A percentile compares a stretch with the other conserved stretches of the same genome.
These are phyloP conservation scores for Heliconius nattereri DNA, from an alignment of 1,140 invertebrate genomes.

Conservation along the genomic window DNA sequence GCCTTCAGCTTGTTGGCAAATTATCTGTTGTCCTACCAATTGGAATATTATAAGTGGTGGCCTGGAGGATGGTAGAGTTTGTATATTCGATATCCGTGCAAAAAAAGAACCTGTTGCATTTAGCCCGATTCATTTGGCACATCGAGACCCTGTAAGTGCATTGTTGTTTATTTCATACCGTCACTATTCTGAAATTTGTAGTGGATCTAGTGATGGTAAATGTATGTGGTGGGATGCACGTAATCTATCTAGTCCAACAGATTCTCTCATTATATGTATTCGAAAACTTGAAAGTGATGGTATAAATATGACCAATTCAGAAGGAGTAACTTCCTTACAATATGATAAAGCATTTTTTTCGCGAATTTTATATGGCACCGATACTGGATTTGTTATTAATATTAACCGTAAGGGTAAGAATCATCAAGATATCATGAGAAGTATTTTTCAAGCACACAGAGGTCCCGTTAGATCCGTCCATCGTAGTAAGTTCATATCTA, in stretches of 20 bases:
- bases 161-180: conserved; percentile 89
- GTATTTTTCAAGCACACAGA: conserved; percentile 83
- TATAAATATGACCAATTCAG: conserved; percentile 83
- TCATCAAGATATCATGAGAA: conserved; percentile 85
- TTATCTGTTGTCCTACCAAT: conserved; percentile 93
- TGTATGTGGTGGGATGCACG: conserved; percentile 91
- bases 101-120: conserved; percentile 80
- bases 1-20: conserved; percentile 84
- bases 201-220: conserved; percentile 91
- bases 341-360: conserved; percentile 93
- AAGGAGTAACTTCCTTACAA: conserved; percentile 88
- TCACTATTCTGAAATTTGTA: conserved; percentile 90
- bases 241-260: conserved; percentile 87
- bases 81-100: conserved; percentile 87
- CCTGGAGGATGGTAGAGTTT: conserved; percentile 90
- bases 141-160: conserved; percentile 86
- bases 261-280: conserved; percentile 84
- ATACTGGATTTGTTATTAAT: conserved; percentile 87
- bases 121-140: conserved; percentile 83
- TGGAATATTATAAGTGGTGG: conserved; percentile 89
- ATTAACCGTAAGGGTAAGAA: conserved; percentile 90
- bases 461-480: conserved; percentile 90
- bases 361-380: conserved; percentile 85
- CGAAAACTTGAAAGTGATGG: conserved; percentile 83
- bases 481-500: conserved; percentile 91